Evolutionary conservation across 2,113 vertebrate genomes (phyloP).

Genomic region (Tragelaphus strepsiceros): DNA sequence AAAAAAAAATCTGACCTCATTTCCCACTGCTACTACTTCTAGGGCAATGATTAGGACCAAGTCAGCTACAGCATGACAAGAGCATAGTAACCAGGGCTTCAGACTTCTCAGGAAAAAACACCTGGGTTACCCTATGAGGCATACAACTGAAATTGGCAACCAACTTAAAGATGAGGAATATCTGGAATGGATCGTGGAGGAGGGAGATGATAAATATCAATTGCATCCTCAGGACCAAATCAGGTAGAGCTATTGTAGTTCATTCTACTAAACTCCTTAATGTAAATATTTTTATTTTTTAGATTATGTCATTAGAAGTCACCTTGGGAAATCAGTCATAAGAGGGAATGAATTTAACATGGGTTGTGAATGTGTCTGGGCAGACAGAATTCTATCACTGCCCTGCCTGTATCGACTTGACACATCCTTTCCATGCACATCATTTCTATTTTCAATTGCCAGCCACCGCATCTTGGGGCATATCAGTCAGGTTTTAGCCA

Average conservation of each 20-base stretch:
- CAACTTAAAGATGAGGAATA: background rate
- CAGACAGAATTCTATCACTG: background rate
- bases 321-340: background rate
- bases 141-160: background rate
- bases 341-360: background rate
- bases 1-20: background rate
- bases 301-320: background rate
- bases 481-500: background rate
- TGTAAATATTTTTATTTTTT: background rate
- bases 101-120: background rate
- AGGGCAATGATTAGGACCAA: background rate
- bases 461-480: background rate
- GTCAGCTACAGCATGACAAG: background rate
- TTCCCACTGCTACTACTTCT: background rate
- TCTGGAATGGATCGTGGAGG: background rate
- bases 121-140: background rate
- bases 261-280: background rate
- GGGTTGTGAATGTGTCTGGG: background rate
- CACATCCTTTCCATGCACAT: background rate
- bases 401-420: background rate
- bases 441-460: background rate
- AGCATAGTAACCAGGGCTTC: background rate
- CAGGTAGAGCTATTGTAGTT: background rate
- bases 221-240: background rate
- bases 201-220: background rate